Evolutionary conservation across 23 tunicate species (phyloP), one percentile per base, ranked within the genome.

Genomic region (Phallusia fumigata): DNA sequence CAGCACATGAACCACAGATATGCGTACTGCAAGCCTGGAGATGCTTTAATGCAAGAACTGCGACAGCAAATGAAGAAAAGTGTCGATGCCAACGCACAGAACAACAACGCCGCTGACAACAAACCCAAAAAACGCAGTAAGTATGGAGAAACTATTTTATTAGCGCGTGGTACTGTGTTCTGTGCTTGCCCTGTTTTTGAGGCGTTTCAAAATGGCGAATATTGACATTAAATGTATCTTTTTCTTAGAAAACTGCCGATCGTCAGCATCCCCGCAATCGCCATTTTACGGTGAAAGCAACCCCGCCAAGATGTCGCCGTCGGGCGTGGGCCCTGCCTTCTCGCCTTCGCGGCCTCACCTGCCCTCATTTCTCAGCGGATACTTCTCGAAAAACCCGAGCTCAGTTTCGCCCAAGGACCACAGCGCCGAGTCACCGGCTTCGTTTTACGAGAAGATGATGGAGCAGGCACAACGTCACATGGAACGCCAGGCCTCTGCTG

Each of bases 1-100:
- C 98, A 93, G 74, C 98, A 93, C 82, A 93, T 82, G 98, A 93
- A 93, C 87, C 98, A 93, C 52, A 74, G 98, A 44, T 93, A 88
- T 74, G 88, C 98, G 11, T 82, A 93, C 85, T 93, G 98, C 85
- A 93, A 93, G 78, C 93, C 93, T 8, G 98, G 89, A 45, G 98
- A 93, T 65, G 84, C 87, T 31, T 40, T 84, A 53, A 85, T 86
- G 93, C 98, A 93, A 45, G 93, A 91, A 53, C 40, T 91, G 65
- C 87, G 90, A 28, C 90, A 91, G 76, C 96, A 91, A 34, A 84
- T 91, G 79, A 91, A 86, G 80, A 91, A 86, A 75, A 86, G 83
- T 77, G 76, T 53, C 0, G 90, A 79, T 30, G 45, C 44, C 6
- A 78, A 69, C 53, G 34, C 83, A 26, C 79, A 69, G 1, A 28